phyloP scores from a whole-genome alignment of 1,140 invertebrate genomes.

The Pogonognathellus flavescens region DNA sequence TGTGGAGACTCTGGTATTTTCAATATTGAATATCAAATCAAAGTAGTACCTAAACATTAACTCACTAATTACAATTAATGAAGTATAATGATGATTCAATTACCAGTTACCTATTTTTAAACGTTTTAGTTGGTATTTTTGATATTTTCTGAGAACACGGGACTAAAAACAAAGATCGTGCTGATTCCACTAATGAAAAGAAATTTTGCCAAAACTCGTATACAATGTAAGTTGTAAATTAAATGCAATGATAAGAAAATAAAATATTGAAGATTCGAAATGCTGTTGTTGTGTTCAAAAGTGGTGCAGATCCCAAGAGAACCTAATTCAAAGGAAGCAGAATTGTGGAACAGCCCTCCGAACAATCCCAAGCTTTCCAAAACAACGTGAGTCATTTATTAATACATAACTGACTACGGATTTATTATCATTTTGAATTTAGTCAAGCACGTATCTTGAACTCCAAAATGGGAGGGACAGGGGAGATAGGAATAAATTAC shows the following conservation, averaged over 20 bases:
- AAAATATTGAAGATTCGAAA: too few species aligned
- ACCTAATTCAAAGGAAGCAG: conserved; percentile 13
- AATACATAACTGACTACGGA: too few species aligned
- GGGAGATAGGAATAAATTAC: too few species aligned
- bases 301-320: not conserved
- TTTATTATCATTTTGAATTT: too few species aligned
- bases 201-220: too few species aligned
- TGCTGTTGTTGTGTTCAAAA: not conserved
- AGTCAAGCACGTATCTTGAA: too few species aligned
- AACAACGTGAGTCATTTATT: not conserved
- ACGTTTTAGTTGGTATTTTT: not conserved
- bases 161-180: not conserved
- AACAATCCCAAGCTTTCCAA: not conserved
- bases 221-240: too few species aligned
- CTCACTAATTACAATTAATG: not conserved
- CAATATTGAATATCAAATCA: not conserved
- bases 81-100: not conserved
- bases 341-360: not conserved
- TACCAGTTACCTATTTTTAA: not conserved
- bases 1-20: not conserved
- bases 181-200: not conserved
- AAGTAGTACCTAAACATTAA: not conserved
- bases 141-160: not conserved
- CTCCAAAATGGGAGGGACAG: too few species aligned
- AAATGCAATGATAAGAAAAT: too few species aligned